A percentile compares a stretch with the other conserved stretches of the same genome.
Conservation (phyloP, 2,797 vertebrate genomes). For the Oryzias sinensis region DNA sequence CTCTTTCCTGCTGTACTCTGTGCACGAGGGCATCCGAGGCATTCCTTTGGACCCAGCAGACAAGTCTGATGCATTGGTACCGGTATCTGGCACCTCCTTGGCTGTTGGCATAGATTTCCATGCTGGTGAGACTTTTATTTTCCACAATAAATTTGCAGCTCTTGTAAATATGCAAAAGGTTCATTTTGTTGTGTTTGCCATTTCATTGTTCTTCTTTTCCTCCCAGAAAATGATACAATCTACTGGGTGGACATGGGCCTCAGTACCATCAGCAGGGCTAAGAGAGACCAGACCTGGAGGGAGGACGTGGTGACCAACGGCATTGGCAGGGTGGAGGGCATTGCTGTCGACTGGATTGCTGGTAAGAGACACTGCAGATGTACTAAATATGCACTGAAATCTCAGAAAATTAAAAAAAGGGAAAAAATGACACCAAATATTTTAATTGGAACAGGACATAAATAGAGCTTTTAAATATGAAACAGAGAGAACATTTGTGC, state of each 20-base stretch:
- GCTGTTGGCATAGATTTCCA: slow-evolving; percentile 97
- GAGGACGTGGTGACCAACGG: slow-evolving; percentile 92
- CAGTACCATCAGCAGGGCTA: slow-evolving; percentile 92
- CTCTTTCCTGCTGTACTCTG: slow-evolving; percentile 94
- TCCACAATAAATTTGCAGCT: neutral
- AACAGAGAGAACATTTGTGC: too few species aligned
- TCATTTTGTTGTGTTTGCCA: too few species aligned
- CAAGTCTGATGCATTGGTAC: slow-evolving; percentile 94
- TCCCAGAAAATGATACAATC: slow-evolving; percentile 90
- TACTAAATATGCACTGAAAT: neutral
- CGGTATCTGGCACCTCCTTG: slow-evolving; percentile 91
- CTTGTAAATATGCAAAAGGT: too few species aligned
- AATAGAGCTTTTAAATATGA: too few species aligned
- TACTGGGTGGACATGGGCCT: slow-evolving; percentile 98
- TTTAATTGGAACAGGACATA: neutral
- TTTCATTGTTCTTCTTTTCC: neutral
- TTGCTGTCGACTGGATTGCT: slow-evolving; percentile 95
- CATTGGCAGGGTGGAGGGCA: slow-evolving; percentile 93
- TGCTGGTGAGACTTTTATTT: slow-evolving; percentile 78
- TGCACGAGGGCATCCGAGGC: slow-evolving; percentile 94
- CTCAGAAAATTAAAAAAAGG: neutral
- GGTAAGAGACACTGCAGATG: slow-evolving; percentile 71
- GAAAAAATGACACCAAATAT: neutral
- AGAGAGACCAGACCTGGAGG: slow-evolving; percentile 95
- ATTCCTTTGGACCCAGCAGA: slow-evolving; percentile 93